Base-by-base conservation (phyloP, 1,140 invertebrate species). In the Yoshiicerus persimilis region DNA sequence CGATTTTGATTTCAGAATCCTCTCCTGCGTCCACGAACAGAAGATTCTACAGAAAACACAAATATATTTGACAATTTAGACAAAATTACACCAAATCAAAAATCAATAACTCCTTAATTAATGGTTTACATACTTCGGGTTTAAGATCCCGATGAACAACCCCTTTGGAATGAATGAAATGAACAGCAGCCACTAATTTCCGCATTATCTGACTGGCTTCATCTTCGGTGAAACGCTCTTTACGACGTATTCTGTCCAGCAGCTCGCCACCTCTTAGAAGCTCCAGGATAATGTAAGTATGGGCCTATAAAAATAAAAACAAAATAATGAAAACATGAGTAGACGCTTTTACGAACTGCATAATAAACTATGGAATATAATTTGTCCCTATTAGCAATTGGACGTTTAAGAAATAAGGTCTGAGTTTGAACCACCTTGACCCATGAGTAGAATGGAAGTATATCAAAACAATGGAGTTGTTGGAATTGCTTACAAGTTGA, bases 61-160 rank as follows among this genome's bases (percentile, higher is more conserved):
- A n/a, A 13, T 11, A n/a, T n/a, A 2, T 83, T 83, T 27, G n/a
- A 6, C 10, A n/a, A n/a, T n/a, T n/a, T n/a, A n/a, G n/a, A 20
- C 2, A 23, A 4, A 23, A 16, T n/a, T 83, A 38, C 2, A 39
- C 2, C 0, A 11, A 36, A 80, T 36, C 20, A 10, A 70, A n/a
- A 66, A n/a, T 9, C 64, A n/a, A 66, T 23, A 10, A 20, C 23
- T 27, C 30, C 6, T 36, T 77, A 32, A 30, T 27, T 20, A 84
- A 30, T 30, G 32, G 9, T 25, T 25, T 23, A 84, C 38, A 41
- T 92, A 95, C 95, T 93, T 98, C 97, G 4, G 97, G 97, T 92
- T 98, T 98, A 4, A 98, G 94, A 92, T 98, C 97, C 75, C 97
- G 92, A 93, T 98, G 97, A 36, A 97, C 97, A 47, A 98, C 95